Evolutionary conservation across 2,113 vertebrate genomes (phyloP).

Genomic region (Sturnus vulgaris): DNA sequence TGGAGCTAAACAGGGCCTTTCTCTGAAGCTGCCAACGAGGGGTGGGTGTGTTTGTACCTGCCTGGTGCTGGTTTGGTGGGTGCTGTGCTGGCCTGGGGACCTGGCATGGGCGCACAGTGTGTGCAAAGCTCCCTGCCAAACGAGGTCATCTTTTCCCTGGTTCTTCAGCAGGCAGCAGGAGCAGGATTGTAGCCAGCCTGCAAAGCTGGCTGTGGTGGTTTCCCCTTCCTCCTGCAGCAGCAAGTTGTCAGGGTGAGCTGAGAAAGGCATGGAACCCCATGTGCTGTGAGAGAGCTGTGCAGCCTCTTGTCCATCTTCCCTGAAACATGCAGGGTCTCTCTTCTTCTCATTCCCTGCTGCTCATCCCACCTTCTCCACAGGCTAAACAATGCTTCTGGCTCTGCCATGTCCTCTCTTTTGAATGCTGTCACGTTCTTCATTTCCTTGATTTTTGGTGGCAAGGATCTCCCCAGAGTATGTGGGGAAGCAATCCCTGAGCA

Average conservation of each 20-base stretch:
- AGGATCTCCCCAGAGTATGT: not conserved
- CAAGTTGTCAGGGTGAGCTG: not conserved
- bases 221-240: not conserved
- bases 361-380: fast-evolving
- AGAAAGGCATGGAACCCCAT: not conserved
- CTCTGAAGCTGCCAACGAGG: not conserved
- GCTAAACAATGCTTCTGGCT: not conserved
- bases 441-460: not conserved
- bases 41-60: fast-evolving
- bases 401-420: not conserved
- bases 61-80: not conserved
- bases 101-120: not conserved
- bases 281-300: not conserved
- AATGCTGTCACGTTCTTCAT: not conserved
- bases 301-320: not conserved
- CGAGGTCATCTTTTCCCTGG: not conserved
- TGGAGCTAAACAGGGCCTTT: not conserved
- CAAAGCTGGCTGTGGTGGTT: not conserved
- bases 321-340: not conserved
- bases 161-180: not conserved
- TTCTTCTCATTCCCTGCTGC: not conserved
- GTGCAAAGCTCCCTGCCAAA: not conserved
- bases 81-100: not conserved
- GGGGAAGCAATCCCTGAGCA: not conserved
- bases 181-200: not conserved